Evolutionary conservation across 1,140 invertebrate genomes (phyloP).

Genomic region (Drosophila nannoptera): DNA sequence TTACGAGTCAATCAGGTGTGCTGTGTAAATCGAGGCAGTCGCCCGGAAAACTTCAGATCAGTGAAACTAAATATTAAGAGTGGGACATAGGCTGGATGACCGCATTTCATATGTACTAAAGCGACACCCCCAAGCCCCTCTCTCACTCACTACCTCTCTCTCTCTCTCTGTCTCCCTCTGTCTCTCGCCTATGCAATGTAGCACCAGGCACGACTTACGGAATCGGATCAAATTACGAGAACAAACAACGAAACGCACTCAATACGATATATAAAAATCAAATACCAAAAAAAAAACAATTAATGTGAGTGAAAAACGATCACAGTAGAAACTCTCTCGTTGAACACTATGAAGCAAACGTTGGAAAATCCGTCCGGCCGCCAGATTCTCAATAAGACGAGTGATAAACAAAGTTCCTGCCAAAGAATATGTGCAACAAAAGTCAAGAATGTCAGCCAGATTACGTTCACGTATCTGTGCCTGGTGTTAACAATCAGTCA

Average conservation of each 20-base stretch:
- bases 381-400: constrained; percentile 6
- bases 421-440: constrained; percentile 20
- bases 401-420: constrained; percentile 25
- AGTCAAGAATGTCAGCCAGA: neutral
- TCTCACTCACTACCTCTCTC: too few relatives aligned
- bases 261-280: constrained; percentile 4
- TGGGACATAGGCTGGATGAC: constrained; percentile 38
- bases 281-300: constrained; percentile 41
- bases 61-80: neutral
- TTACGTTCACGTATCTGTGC: constrained; percentile 32
- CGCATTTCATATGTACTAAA: constrained; percentile 49
- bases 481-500: constrained; percentile 26
- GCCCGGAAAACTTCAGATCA: too few relatives aligned
- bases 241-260: constrained; percentile 27
- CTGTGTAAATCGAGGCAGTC: constrained; percentile 31
- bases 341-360: constrained; percentile 28
- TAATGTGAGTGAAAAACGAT: constrained; percentile 52
- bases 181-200: constrained; percentile 21
- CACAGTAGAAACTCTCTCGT: constrained; percentile 11
- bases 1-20: constrained; percentile 58
- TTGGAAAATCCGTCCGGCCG: neutral
- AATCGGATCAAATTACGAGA: constrained; percentile 56
- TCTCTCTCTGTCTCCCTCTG: too few relatives aligned
- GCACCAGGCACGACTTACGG: constrained; percentile 44
- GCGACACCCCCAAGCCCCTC: too few relatives aligned